These are phyloP conservation scores for Pituophis catenifer DNA, from an alignment of 2,113 vertebrate species.

Conservation along the genomic window DNA sequence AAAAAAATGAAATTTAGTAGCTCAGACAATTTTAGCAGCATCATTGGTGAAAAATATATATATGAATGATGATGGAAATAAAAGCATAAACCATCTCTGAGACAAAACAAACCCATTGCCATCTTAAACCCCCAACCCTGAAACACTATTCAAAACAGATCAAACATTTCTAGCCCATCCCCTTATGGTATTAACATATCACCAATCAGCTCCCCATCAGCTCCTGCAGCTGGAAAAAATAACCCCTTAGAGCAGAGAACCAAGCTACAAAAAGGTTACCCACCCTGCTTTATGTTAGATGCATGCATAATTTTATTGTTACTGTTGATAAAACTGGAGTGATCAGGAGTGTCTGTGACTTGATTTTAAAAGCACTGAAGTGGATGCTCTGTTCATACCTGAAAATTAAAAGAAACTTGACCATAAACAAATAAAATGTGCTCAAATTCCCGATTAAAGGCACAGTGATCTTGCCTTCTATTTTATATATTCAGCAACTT, in stretches of 20 bases:
- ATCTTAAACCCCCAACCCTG: neutral
- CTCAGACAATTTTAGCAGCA: neutral
- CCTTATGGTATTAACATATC: neutral
- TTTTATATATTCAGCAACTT: neutral
- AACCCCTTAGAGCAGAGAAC: neutral
- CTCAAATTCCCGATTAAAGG: neutral
- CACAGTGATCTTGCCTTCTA: neutral
- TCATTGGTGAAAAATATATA: neutral
- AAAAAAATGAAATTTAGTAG: neutral
- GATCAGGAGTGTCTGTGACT: neutral
- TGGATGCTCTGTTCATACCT: neutral
- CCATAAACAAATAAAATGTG: neutral
- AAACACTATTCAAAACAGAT: neutral
- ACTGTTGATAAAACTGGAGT: neutral
- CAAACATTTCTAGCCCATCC: neutral
- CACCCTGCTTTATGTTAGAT: neutral
- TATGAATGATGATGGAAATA: neutral
- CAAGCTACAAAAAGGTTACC: neutral
- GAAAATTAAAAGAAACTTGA: neutral
- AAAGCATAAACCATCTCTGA: neutral
- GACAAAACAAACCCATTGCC: neutral
- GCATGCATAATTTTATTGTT: neutral
- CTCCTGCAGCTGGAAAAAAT: neutral
- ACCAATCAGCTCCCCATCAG: neutral
- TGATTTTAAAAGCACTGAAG: neutral